Percentiles rank a stretch among this genome's conserved stretches.
These are phyloP conservation scores for Epizoanthus stellaris DNA, from an alignment of 92 coral and sea anemone species.

Conservation along the genomic window DNA sequence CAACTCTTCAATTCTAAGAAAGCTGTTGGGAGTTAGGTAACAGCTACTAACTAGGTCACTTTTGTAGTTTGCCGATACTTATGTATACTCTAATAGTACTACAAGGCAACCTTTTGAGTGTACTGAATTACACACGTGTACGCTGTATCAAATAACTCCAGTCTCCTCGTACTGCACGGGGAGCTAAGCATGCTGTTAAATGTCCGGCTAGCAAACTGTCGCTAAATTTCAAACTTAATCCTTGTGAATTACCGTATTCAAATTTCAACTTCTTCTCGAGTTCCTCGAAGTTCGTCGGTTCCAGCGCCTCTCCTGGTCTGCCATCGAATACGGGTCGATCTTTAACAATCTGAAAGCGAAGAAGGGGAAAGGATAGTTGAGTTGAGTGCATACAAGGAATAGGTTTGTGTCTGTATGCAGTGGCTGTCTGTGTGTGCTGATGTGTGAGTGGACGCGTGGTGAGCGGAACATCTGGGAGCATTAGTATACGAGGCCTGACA, in stretches of 20 bases:
- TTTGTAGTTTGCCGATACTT: no score
- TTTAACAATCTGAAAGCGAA: constrained; percentile 75
- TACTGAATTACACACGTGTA: background rate
- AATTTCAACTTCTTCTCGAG: constrained; percentile 79
- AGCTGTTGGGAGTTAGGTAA: no score
- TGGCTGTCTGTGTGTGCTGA: background rate
- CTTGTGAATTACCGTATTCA: constrained; percentile 74
- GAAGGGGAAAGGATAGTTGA: background rate
- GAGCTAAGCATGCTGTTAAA: no score
- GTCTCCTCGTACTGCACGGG: no score
- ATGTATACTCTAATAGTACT: background rate
- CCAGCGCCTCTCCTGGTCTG: constrained; percentile 96
- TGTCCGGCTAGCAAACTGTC: background rate
- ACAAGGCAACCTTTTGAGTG: background rate
- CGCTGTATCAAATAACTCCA: background rate
- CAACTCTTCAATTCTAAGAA: no score
- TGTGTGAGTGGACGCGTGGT: background rate
- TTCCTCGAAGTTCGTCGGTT: constrained; percentile 80
- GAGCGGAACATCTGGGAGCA: no score
- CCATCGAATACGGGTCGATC: constrained; percentile 90
- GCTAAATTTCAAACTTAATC: background rate
- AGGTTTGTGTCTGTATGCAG: background rate
- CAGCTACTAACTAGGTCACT: no score
- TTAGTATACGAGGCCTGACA: no score
- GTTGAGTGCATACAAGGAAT: background rate